Conservation (phyloP, 2,113 vertebrate genomes). For the Mugil cephalus region DNA sequence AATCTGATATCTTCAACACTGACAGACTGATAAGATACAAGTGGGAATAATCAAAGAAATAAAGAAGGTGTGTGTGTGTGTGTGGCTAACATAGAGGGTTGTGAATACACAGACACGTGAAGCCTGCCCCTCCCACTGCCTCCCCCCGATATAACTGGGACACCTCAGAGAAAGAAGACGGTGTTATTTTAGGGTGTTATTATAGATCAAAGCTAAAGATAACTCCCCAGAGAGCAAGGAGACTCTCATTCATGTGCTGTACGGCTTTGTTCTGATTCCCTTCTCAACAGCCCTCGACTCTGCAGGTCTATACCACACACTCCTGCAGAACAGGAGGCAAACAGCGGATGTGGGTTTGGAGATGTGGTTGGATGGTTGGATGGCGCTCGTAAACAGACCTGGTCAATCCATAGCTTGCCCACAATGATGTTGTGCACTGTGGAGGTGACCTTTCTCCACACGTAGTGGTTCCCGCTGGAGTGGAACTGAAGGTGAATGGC, state of each 20-base stretch:
- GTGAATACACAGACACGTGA: slow-evolving; percentile 1
- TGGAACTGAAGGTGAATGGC: slow-evolving; percentile 96
- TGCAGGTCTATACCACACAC: slow-evolving; percentile 17
- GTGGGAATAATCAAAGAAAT: neutral
- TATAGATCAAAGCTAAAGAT: slow-evolving; percentile 67
- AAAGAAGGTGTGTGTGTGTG: no score
- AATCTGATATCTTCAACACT: neutral
- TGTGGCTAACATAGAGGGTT: no score
- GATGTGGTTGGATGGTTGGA: neutral
- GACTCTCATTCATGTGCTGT: slow-evolving; percentile 44
- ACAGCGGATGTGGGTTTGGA: neutral
- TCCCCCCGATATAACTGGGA: slow-evolving; percentile 49
- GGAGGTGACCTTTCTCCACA: slow-evolving; percentile 98
- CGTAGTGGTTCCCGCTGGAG: slow-evolving; percentile 94
- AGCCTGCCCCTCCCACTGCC: slow-evolving; percentile 13
- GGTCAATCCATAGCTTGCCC: slow-evolving; percentile 99
- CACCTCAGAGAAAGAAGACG: slow-evolving; percentile 41
- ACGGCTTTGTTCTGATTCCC: slow-evolving; percentile 29
- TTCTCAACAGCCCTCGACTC: slow-evolving; percentile 8
- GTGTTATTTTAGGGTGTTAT: slow-evolving; percentile 58
- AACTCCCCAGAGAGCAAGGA: slow-evolving; percentile 53
- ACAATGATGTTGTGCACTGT: slow-evolving; percentile 99
- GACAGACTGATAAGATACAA: slow-evolving; percentile 6
- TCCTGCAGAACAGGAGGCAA: neutral
- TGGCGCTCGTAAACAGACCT: slow-evolving; percentile 83